Percentiles rank a stretch among this genome's conserved stretches.
These are phyloP conservation scores for Junonia oenone DNA, from an alignment of 2,888 invertebrate species.

Conservation along the genomic window DNA sequence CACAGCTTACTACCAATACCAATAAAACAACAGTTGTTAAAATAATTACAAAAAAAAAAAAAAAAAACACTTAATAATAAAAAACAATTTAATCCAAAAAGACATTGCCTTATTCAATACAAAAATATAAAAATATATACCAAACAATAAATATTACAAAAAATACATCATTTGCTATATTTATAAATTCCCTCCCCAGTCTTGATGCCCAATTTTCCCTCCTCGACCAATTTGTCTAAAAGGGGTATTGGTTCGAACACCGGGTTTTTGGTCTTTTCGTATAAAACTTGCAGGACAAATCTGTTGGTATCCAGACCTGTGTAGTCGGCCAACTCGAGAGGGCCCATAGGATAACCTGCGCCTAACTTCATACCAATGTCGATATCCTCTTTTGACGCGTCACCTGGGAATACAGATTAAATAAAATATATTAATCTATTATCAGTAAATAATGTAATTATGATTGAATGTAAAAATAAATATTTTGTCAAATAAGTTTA, in stretches of 20 bases:
- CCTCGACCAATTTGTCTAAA: constrained; percentile 84
- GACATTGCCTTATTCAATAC: background rate
- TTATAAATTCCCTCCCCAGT: constrained; percentile 92
- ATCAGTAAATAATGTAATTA: too few relatives aligned
- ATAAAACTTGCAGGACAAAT: constrained; percentile 89
- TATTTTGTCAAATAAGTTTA: too few relatives aligned
- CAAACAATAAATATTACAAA: background rate
- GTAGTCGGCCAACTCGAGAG: constrained; percentile 91
- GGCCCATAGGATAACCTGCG: constrained; percentile 95
- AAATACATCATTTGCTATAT: constrained; percentile 60
- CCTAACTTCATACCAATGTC: constrained; percentile 95
- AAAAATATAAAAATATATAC: background rate
- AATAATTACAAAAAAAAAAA: too few relatives aligned
- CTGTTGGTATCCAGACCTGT: constrained; percentile 90
- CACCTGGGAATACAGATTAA: constrained; percentile 62
- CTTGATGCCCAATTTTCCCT: constrained; percentile 89
- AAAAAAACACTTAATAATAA: too few relatives aligned
- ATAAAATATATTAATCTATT: constrained; percentile 1
- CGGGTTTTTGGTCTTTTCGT: constrained; percentile 77
- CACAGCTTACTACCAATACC: too few relatives aligned
- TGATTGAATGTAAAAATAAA: too few relatives aligned
- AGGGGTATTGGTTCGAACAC: constrained; percentile 78
- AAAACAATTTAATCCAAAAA: background rate
- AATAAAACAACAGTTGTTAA: too few relatives aligned
- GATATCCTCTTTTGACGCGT: constrained; percentile 87